These are phyloP conservation scores for Stegana nigrithorax DNA, from an alignment of 2,888 invertebrate genomes.

Conservation along the genomic window DNA sequence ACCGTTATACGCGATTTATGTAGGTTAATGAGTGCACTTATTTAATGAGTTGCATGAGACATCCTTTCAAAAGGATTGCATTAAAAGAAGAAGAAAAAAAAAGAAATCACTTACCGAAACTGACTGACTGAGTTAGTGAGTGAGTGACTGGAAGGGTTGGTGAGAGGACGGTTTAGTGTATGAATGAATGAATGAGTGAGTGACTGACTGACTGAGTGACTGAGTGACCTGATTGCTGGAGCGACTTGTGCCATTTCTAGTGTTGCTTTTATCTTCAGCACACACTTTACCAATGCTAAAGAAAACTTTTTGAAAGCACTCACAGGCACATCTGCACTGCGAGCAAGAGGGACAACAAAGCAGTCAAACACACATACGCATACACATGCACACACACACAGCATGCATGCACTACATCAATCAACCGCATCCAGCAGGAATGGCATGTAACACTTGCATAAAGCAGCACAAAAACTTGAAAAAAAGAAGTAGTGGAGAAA, in stretches of 20 bases:
- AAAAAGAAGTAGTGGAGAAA: not conserved
- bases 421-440: constrained; percentile 31
- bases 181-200: no score
- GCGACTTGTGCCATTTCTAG: not conserved
- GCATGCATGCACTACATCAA: constrained; percentile 30
- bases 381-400: constrained; percentile 14
- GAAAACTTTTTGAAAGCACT: not conserved
- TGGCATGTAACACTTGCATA: not conserved
- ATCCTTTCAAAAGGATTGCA: no score
- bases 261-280: not conserved
- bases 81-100: no score
- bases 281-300: not conserved
- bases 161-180: no score
- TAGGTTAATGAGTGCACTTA: not conserved
- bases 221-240: not conserved
- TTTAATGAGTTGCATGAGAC: constrained; percentile 1
- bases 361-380: constrained; percentile 12
- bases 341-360: constrained; percentile 13
- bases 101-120: no score
- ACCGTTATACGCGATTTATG: no score
- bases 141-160: no score
- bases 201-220: not conserved
- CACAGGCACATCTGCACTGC: constrained; percentile 11
- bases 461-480: no score
- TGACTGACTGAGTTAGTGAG: no score